These are phyloP conservation scores for Micronycteris hirsuta DNA, from an alignment of 2,113 vertebrate genomes.

Conservation along the genomic window DNA sequence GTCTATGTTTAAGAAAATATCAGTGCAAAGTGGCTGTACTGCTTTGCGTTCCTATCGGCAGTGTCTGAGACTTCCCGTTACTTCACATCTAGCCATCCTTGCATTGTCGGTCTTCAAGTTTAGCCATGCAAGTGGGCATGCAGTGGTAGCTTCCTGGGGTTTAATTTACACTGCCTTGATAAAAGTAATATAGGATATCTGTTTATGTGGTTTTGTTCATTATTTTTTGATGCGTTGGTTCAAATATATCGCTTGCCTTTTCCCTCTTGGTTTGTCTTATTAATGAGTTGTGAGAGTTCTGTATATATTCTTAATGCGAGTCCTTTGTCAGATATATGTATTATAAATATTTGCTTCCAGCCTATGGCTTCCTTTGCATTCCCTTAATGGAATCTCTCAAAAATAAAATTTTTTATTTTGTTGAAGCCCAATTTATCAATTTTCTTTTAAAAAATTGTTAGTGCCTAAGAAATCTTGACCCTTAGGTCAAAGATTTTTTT, in stretches of 20 bases:
- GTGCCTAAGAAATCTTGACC: background rate
- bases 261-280: background rate
- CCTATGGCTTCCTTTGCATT: background rate
- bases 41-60: background rate
- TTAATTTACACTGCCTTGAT: background rate
- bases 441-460: background rate
- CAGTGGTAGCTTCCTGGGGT: background rate
- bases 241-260: background rate
- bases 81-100: background rate
- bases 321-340: background rate
- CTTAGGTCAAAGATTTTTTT: background rate
- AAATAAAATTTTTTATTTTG: conserved; percentile 11
- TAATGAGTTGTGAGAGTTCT: background rate
- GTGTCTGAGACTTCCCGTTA: background rate
- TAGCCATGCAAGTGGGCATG: background rate
- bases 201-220: background rate
- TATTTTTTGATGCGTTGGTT: background rate
- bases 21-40: background rate
- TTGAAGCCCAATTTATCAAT: background rate
- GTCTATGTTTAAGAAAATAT: background rate
- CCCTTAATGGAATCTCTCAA: background rate
- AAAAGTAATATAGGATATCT: background rate
- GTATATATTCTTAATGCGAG: background rate
- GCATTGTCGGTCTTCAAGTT: background rate
- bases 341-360: background rate